Evolutionary conservation across 1,140 invertebrate genomes (phyloP), one percentile per base, ranked within the genome.

Genomic region (Camponotus vicinus): DNA sequence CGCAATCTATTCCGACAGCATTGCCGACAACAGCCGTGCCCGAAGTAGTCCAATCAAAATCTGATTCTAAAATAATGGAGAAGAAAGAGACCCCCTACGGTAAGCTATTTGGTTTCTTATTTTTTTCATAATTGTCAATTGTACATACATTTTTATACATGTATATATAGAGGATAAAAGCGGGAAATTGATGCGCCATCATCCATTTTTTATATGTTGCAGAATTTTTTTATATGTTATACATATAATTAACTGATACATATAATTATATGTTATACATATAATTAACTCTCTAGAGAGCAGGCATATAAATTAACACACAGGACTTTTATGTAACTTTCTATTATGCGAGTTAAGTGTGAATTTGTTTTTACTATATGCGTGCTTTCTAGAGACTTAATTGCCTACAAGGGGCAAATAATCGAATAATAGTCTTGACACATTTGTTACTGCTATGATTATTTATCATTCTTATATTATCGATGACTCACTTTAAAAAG

Each of bases 1-100:
- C 96, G 88, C 96, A 97, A 87, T 96, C 97, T 89, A 96, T 97
- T 61, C 96, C 97, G 21, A 96, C 96, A 63, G 94, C 96, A 79
- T 94, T 93, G 90, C 95, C 94, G 92, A 95, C 95, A 67, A 91
- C 93, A 69, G 79, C 93, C 2, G 95, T 95, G 71, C 94, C 96
- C 73, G 94, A 95, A 87, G 91, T 95, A 86, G 89, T 94, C 45
- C 91, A 93, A 88, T 1, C 27, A 27, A 94, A 94, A 86, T 94
- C 97, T 61, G 95, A 96, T 92, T 96, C 96, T 93, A 97, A 97
- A 95, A 97, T 97, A 95, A 97, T 97, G 97, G 97, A 97, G 93
- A 97, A 97, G 94, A 98, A 98, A 96, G 97, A 98, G 96, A 98
- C 97, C 96, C 97, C 97, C 96, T 98, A 98, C 97, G 97, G 97